Conservation (phyloP, 2,113 vertebrate genomes). For the Leucopsar rothschildi region DNA sequence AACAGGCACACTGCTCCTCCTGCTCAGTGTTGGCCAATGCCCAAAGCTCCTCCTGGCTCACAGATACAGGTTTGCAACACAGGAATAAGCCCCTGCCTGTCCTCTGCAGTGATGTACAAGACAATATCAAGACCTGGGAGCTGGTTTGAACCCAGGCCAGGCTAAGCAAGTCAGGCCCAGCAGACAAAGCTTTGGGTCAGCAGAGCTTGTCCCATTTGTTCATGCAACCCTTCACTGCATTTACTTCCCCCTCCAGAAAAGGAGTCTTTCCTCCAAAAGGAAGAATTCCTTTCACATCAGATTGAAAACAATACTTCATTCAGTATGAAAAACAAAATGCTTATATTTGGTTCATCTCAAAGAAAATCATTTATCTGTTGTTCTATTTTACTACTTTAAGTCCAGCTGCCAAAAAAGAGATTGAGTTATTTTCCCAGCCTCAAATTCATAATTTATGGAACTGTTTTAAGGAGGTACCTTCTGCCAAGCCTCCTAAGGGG, state of each 20-base stretch:
- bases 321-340: neutral
- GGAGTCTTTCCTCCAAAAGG: neutral
- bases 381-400: neutral
- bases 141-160: neutral
- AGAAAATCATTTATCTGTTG: neutral
- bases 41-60: neutral
- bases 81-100: neutral
- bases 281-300: neutral
- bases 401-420: neutral
- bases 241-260: neutral
- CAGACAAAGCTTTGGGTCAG: neutral
- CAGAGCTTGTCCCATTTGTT: neutral
- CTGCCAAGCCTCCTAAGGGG: constrained; percentile 86
- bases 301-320: neutral
- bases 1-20: neutral
- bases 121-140: neutral
- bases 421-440: neutral
- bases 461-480: constrained; percentile 78
- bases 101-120: neutral
- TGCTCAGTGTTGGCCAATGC: neutral
- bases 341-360: neutral
- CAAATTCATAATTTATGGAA: neutral
- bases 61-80: neutral
- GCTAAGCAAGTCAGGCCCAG: neutral
- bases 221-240: neutral